These are phyloP conservation scores for Poeciliopsis paucimaculata DNA, from an alignment of 2,797 vertebrate genomes.

Conservation along the genomic window DNA sequence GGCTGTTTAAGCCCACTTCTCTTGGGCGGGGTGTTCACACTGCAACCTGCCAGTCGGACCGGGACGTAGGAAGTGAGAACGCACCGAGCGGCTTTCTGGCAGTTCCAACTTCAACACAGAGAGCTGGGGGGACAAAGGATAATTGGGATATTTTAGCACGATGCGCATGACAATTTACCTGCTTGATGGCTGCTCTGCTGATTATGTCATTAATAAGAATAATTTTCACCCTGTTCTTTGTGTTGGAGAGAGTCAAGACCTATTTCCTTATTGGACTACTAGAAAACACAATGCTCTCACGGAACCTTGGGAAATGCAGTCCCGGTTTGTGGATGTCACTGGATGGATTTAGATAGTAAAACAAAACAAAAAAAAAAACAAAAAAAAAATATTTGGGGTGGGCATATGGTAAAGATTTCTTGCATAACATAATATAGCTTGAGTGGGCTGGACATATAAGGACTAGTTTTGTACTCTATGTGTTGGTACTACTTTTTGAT, in stretches of 20 bases:
- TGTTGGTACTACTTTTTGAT: conserved; percentile 88
- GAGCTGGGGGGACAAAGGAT: conserved; percentile 90
- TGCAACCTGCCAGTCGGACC: conserved; percentile 78
- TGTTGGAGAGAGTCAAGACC: conserved; percentile 88
- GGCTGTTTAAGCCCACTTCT: conserved; percentile 91
- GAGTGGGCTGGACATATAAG: conserved; percentile 84
- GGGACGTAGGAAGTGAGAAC: conserved; percentile 55
- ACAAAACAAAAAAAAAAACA: not conserved
- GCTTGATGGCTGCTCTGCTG: conserved; percentile 99
- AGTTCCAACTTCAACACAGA: conserved; percentile 91
- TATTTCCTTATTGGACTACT: conserved; percentile 88
- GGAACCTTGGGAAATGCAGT: conserved; percentile 77
- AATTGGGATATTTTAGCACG: conserved; percentile 99
- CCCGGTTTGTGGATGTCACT: conserved; percentile 55
- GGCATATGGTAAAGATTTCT: conserved; percentile 80
- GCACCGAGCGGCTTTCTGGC: conserved; percentile 84
- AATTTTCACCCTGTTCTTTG: conserved; percentile 84
- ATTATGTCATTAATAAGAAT: conserved; percentile 98
- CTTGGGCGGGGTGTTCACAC: conserved; percentile 77
- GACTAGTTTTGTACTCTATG: conserved; percentile 90
- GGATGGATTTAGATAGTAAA: conserved; percentile 33
- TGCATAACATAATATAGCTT: conserved; percentile 86
- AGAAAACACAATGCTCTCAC: conserved; percentile 69
- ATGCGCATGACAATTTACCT: conserved; percentile 99
- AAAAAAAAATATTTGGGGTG: conserved; percentile 19